phyloP scores from a whole-genome alignment of 2,797 vertebrate species.

The Betta splendens region DNA sequence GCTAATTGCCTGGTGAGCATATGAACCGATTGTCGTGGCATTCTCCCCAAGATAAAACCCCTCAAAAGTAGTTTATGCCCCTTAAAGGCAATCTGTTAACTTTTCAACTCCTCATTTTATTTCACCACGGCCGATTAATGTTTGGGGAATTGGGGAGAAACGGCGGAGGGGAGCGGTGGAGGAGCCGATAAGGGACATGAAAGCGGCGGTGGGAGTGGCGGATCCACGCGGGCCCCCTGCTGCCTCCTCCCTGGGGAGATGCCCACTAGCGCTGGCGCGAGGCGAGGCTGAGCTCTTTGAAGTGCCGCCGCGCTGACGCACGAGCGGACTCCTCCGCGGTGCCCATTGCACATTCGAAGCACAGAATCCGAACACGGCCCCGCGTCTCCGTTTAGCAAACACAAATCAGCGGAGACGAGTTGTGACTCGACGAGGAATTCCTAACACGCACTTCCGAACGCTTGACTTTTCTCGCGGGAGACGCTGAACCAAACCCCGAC shows the following conservation, averaged over 20 bases:
- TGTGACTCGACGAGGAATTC: conserved; percentile 24
- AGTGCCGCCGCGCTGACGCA: conserved; percentile 57
- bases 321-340: conserved; percentile 51
- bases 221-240: conserved; percentile 43
- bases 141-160: conserved; percentile 44
- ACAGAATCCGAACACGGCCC: conserved; percentile 35
- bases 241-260: conserved; percentile 55
- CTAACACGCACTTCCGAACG: conserved; percentile 21
- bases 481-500: conserved; percentile 22
- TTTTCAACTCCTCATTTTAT: conserved; percentile 29
- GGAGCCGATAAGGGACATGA: conserved; percentile 50
- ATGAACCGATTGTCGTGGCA: conserved; percentile 52
- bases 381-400: conserved; percentile 8
- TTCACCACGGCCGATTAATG: conserved; percentile 48
- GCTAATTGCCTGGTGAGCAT: conserved; percentile 65
- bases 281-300: conserved; percentile 62
- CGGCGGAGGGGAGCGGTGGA: conserved; percentile 36
- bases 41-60: conserved; percentile 37
- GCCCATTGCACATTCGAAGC: conserved; percentile 42
- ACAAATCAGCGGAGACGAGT: conserved; percentile 31
- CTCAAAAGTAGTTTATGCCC: conserved; percentile 22
- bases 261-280: conserved; percentile 36
- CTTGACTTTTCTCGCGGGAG: conserved; percentile 27
- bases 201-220: conserved; percentile 33
- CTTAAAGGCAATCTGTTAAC: conserved; percentile 40